These are phyloP conservation scores for Vulpes vulpes DNA, from an alignment of 2,113 vertebrate genomes.

Conservation along the genomic window DNA sequence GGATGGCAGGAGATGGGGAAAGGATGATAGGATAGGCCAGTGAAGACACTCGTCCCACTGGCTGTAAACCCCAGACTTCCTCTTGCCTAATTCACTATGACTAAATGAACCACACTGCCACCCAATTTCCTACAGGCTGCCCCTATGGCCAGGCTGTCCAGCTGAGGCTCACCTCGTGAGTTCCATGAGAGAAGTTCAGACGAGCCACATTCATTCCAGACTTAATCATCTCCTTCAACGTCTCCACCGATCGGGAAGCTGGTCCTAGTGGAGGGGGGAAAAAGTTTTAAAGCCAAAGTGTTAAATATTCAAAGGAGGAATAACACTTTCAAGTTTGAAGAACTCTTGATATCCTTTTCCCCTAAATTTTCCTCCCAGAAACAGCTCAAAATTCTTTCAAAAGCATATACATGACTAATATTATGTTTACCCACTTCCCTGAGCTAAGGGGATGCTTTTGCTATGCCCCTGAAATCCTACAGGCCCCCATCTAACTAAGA, in stretches of 20 bases:
- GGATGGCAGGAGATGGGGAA: background rate
- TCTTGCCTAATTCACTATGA: background rate
- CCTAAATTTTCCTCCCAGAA: background rate
- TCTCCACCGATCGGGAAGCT: slow-evolving; percentile 94
- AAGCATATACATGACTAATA: background rate
- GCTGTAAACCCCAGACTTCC: background rate
- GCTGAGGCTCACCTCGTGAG: slow-evolving; percentile 92
- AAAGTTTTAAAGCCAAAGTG: slow-evolving; percentile 13
- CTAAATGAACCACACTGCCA: background rate
- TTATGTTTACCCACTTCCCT: background rate
- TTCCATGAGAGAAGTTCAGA: slow-evolving; percentile 98
- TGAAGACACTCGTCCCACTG: background rate
- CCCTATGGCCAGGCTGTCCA: background rate
- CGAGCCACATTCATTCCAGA: slow-evolving; percentile 99
- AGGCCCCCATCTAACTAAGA: background rate
- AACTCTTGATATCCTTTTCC: background rate
- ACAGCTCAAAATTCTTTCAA: background rate
- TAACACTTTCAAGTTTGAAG: background rate
- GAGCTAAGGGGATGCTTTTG: background rate
- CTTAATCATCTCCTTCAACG: slow-evolving; percentile 97
- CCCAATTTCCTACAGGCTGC: background rate
- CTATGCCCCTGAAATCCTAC: background rate
- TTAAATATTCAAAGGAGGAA: slow-evolving; percentile 51
- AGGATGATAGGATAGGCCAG: background rate
- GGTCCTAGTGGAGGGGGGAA: slow-evolving; percentile 89